Evolutionary conservation across 2,888 invertebrate species (phyloP), one percentile per base, ranked within the genome.

Genomic region (Melitaea athalia): DNA sequence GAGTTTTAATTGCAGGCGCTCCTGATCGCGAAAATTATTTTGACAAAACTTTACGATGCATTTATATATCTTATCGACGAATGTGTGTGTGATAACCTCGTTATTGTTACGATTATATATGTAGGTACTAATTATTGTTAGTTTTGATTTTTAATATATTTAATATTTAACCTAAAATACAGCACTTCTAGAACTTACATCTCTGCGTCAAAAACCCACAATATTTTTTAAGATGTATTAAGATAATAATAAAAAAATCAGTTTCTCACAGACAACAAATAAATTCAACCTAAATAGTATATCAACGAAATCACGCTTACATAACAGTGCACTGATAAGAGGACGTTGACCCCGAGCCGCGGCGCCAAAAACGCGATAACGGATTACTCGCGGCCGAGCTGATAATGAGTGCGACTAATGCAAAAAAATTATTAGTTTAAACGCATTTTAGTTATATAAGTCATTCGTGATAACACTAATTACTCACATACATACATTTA

Each of bases 291-390:
- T 60, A 65, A 68, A 70, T 68, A 62, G 63, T 59, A 17, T 61
- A 66, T 61, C 66, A 61, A 5, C 33, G 64, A 45, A 70, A 55
- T 55, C 55, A 61, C 42, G 59, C 63, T 70, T 70, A 68, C 69
- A 60, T 69, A 72, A 72, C 67, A 55, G 55, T 63, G 60, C 69
- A 67, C 60, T 70, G 72, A 74, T 73, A 74, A 74, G 64, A 53
- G 71, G 73, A 38, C 71, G 67, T 57, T 67, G 69, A 72, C 69
- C 75, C 67, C 70, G 64, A 33, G 63, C 17, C n/a, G 49, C 67
- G 74, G 59, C 71, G 73, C 71, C 57, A 63, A 70, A 69, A 70
- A 68, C 65, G 52, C 49, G 59, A 65, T 70, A 55, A 55, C 7
- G 33, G 55, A 55, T 55, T 55, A 55, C 33, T 55, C 33, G 33